Percentiles rank a stretch among this genome's conserved stretches.
Evolutionary conservation across 2,797 vertebrate genomes (phyloP).

Genomic region (Mustela erminea): DNA sequence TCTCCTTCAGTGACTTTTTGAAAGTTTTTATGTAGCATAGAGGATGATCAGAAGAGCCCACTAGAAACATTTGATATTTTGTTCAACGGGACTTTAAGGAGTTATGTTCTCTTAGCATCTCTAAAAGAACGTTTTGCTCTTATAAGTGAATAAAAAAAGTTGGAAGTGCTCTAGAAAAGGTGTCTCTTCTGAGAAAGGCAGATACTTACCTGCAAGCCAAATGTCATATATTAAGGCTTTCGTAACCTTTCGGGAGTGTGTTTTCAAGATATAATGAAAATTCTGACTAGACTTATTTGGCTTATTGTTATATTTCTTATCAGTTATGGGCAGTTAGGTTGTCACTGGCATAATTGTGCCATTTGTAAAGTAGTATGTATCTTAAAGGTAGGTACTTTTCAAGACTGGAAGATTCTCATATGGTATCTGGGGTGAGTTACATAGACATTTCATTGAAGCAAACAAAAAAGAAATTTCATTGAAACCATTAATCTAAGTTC

Average conservation of each 20-base stretch:
- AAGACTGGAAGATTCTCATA: not conserved
- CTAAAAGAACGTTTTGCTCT: not conserved
- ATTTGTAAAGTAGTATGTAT: not conserved
- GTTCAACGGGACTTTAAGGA: not conserved
- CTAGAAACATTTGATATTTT: not conserved
- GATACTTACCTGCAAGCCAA: not conserved
- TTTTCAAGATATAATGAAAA: not conserved
- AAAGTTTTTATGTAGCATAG: not conserved
- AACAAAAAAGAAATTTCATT: not conserved
- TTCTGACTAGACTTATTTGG: not conserved
- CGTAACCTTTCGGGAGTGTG: not conserved
- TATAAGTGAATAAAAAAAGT: not conserved
- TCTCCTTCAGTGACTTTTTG: not conserved
- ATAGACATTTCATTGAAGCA: not conserved
- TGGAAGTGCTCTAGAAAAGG: not conserved
- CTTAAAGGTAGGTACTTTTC: not conserved
- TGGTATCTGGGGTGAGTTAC: not conserved
- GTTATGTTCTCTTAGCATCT: not conserved
- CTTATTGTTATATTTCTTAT: not conserved
- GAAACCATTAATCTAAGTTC: not conserved
- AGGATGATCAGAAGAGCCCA: not conserved
- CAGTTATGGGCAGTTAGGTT: not conserved
- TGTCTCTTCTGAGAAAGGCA: not conserved
- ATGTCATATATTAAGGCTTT: not conserved
- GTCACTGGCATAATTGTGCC: not conserved